Conservation (phyloP, 2,888 invertebrate genomes). For the Psylliodes chrysocephalus region DNA sequence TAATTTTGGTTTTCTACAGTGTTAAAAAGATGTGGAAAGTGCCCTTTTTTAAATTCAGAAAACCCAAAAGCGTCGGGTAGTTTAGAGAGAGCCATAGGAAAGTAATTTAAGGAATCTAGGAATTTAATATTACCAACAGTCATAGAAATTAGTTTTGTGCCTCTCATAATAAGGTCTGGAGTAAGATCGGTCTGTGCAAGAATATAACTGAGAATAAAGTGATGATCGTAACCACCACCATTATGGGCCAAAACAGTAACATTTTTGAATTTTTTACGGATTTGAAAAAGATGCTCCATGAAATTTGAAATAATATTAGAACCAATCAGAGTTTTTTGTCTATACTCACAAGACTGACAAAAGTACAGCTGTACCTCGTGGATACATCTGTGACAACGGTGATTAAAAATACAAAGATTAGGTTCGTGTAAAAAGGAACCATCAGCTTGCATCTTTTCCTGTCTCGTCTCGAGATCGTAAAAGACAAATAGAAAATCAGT, state of each 20-base stretch:
- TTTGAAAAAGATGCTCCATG: slow-evolving; percentile 1
- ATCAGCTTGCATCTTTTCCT: slow-evolving; percentile 27
- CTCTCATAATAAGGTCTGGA: slow-evolving; percentile 40
- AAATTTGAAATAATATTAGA: not conserved
- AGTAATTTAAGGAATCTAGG: slow-evolving; percentile 51
- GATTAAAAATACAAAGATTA: not conserved
- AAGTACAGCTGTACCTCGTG: not conserved
- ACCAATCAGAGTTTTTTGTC: slow-evolving; percentile 8
- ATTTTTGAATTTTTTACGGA: slow-evolving; percentile 23
- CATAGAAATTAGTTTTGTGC: slow-evolving; percentile 39
- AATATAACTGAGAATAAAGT: slow-evolving; percentile 35
- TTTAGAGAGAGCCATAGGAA: slow-evolving; percentile 41
- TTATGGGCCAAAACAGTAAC: slow-evolving; percentile 35
- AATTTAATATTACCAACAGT: slow-evolving; percentile 37
- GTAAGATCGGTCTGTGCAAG: slow-evolving; percentile 28
- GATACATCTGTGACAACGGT: slow-evolving; percentile 6
- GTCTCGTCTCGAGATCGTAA: slow-evolving; percentile 43
- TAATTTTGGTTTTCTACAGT: slow-evolving; percentile 31
- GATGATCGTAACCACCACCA: slow-evolving; percentile 30
- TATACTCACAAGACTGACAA: slow-evolving; percentile 3
- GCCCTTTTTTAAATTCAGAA: slow-evolving; percentile 37
- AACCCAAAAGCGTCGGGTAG: slow-evolving; percentile 40
- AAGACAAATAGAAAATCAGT: slow-evolving; percentile 37
- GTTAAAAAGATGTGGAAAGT: slow-evolving; percentile 46
- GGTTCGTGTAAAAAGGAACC: slow-evolving; percentile 30